A percentile compares a stretch with the other conserved stretches of the same genome.
These are phyloP conservation scores for Cryptocephalus moraei DNA, from an alignment of 2,888 invertebrate genomes.

Conservation along the genomic window DNA sequence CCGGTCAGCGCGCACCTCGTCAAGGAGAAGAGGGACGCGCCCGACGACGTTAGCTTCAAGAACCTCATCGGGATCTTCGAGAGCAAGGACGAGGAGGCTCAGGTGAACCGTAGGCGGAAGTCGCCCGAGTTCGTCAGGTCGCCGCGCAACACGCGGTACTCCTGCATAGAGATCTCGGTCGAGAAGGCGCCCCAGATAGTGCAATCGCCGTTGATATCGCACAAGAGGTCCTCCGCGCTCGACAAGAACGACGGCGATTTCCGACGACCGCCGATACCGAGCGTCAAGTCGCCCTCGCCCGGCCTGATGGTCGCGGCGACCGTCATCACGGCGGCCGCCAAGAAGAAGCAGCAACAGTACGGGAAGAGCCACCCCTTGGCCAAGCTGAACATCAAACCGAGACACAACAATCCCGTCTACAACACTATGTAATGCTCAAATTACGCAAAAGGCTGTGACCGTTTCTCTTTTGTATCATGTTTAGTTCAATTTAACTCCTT, in stretches of 20 bases:
- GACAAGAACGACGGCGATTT: constrained; percentile 26
- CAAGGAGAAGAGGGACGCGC: constrained; percentile 20
- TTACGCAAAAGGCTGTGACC: too few species aligned
- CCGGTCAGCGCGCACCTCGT: constrained; percentile 49
- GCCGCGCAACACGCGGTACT: constrained; percentile 23
- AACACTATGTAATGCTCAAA: constrained; percentile 53
- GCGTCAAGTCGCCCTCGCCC: constrained; percentile 26
- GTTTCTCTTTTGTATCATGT: too few species aligned
- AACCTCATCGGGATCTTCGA: constrained; percentile 71
- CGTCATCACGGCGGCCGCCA: constrained; percentile 51
- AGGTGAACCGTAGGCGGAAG: constrained; percentile 24
- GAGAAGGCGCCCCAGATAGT: constrained; percentile 16
- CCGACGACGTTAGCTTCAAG: constrained; percentile 55
- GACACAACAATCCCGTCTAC: constrained; percentile 75
- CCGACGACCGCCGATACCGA: constrained; percentile 37
- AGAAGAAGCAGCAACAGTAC: constrained; percentile 76
- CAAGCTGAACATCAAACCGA: constrained; percentile 69
- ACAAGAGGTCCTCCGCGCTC: neutral
- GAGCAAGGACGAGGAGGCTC: constrained; percentile 24
- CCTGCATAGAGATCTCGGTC: constrained; percentile 32
- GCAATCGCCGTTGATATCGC: constrained; percentile 24
- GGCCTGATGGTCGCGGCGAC: constrained; percentile 53
- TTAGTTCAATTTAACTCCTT: too few species aligned
- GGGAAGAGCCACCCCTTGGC: constrained; percentile 88
- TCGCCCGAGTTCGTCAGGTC: constrained; percentile 11